Conservation (phyloP, 2,797 vertebrate genomes). For the Hephaestus fuliginosus region DNA sequence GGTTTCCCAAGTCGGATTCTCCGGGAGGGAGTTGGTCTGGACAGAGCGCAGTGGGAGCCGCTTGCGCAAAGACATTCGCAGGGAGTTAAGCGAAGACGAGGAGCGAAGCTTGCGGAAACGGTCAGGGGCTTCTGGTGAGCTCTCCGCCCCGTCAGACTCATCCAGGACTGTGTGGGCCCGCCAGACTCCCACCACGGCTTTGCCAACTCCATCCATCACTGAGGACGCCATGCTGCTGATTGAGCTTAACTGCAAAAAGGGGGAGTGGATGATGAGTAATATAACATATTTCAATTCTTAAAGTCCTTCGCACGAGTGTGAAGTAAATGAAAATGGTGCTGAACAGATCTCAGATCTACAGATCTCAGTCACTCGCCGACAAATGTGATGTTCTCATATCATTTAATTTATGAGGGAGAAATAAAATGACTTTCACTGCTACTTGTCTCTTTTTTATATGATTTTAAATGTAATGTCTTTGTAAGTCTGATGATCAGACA, state of each 20-base stretch:
- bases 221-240: constrained; percentile 70
- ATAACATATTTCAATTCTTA: neutral
- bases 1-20: constrained; percentile 85
- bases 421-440: neutral
- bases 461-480: neutral
- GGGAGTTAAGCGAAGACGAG: constrained; percentile 86
- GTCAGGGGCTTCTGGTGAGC: constrained; percentile 82
- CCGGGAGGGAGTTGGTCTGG: constrained; percentile 84
- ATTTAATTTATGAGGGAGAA: neutral
- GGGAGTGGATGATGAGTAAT: neutral
- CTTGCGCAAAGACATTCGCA: constrained; percentile 90
- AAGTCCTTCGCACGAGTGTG: neutral
- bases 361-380: neutral
- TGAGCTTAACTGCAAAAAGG: neutral
- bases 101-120: constrained; percentile 84
- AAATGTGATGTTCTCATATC: neutral
- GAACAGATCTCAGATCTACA: neutral
- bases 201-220: constrained; percentile 83
- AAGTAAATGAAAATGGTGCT: neutral
- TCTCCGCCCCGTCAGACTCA: constrained; percentile 84
- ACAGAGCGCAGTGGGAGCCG: constrained; percentile 88
- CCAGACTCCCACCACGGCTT: constrained; percentile 82
- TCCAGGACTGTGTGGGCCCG: constrained; percentile 87
- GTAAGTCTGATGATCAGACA: neutral
- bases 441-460: neutral